phyloP scores from a whole-genome alignment of 2,797 vertebrate genomes.

The Falco cherrug region DNA sequence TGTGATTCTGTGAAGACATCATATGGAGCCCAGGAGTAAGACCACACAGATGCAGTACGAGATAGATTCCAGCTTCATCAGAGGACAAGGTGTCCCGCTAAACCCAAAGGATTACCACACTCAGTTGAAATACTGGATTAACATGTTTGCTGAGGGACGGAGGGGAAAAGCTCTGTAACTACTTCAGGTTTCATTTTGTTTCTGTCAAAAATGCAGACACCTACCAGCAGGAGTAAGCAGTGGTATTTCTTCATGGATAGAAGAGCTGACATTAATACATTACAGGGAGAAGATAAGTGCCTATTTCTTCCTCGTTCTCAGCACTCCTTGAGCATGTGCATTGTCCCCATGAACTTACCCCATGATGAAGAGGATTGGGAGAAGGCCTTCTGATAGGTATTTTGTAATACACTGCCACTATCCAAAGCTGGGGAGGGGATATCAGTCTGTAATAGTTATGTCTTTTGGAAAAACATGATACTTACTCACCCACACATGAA shows the following conservation, averaged over 20 bases:
- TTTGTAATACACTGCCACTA: background rate
- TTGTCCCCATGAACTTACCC: background rate
- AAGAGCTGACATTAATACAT: background rate
- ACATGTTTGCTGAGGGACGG: background rate
- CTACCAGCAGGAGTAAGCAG: background rate
- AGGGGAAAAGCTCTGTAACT: background rate
- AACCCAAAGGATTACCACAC: background rate
- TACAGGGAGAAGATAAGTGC: background rate
- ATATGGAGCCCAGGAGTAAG: background rate
- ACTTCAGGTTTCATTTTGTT: background rate
- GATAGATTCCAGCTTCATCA: background rate
- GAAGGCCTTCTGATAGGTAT: background rate
- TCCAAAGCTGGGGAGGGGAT: background rate
- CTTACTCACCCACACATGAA: background rate
- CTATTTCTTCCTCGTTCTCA: background rate
- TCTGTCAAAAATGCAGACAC: background rate
- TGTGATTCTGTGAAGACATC: background rate
- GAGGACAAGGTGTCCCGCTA: background rate
- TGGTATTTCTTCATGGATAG: background rate
- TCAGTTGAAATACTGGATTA: background rate
- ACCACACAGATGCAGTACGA: background rate
- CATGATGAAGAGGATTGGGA: background rate
- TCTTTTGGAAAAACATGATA: background rate
- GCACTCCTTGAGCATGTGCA: background rate
- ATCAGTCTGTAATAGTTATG: background rate